Percentiles rank a stretch among this genome's conserved stretches.
Conservation (phyloP, 2,888 invertebrate species). For the Conistra vaccinii region DNA sequence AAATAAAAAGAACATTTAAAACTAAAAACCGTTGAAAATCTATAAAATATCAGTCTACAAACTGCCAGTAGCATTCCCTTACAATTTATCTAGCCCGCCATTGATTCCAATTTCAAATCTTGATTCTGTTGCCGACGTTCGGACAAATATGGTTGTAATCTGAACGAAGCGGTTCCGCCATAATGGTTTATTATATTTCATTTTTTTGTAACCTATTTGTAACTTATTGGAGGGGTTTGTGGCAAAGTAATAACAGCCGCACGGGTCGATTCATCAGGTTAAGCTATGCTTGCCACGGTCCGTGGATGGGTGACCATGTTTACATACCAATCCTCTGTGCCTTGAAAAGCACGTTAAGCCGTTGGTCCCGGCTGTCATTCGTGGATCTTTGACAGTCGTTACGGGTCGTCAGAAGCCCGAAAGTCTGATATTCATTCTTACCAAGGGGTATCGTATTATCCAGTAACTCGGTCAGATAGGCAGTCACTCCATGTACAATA, state of each 20-base stretch:
- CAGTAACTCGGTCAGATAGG: background rate
- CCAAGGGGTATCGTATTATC: background rate
- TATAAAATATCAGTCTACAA: slow-evolving; percentile 20
- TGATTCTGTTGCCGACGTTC: slow-evolving; percentile 58
- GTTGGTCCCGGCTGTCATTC: too few relatives aligned
- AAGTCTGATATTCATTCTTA: background rate
- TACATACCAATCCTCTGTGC: too few relatives aligned
- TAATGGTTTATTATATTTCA: slow-evolving; percentile 22
- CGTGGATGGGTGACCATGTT: too few relatives aligned
- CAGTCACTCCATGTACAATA: background rate
- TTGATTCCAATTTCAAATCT: slow-evolving; percentile 66
- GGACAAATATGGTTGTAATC: slow-evolving; percentile 58
- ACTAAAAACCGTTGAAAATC: slow-evolving; percentile 1
- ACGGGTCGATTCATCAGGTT: too few relatives aligned
- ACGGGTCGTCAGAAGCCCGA: background rate
- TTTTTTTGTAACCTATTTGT: background rate
- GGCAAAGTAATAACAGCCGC: too few relatives aligned
- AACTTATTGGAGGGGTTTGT: background rate
- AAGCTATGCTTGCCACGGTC: too few relatives aligned
- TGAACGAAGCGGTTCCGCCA: slow-evolving; percentile 20
- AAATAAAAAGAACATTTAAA: background rate
- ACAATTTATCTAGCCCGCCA: slow-evolving; percentile 62
- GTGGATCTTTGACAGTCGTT: background rate
- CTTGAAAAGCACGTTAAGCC: too few relatives aligned
- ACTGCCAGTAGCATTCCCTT: slow-evolving; percentile 45